Percentiles rank a stretch among this genome's conserved stretches.
phyloP scores from a whole-genome alignment of 1,140 invertebrate species.

The Nasonia longicornis region DNA sequence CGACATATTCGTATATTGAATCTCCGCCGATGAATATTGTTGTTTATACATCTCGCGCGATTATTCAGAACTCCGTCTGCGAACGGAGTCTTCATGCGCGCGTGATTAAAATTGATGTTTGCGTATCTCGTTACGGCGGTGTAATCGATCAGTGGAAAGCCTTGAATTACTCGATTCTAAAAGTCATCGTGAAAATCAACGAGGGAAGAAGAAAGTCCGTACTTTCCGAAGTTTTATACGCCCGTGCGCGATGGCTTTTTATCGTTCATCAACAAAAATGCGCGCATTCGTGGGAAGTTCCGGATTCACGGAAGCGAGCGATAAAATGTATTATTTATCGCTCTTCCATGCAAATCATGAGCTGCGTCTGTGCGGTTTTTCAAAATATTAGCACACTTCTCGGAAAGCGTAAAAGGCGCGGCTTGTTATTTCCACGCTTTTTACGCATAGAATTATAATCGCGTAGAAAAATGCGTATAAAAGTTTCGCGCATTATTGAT shows the following conservation, averaged over 20 bases:
- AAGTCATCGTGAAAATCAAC: neutral
- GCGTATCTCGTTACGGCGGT: neutral
- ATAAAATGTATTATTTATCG: neutral
- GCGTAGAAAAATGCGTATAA: neutral
- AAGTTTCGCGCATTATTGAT: neutral
- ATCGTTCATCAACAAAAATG: neutral
- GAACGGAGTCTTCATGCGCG: neutral
- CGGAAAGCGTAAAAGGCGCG: constrained; percentile 22
- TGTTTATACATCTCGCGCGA: too few relatives aligned
- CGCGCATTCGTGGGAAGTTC: neutral
- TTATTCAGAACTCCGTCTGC: too few relatives aligned
- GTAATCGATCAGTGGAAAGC: constrained; percentile 2
- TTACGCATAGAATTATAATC: neutral
- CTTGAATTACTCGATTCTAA: neutral
- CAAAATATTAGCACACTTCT: constrained; percentile 21
- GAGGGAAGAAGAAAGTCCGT: neutral
- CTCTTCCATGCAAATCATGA: neutral
- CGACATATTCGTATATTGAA: neutral
- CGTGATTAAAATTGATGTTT: neutral
- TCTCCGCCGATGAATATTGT: too few relatives aligned
- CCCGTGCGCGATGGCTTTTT: neutral
- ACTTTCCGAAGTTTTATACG: neutral
- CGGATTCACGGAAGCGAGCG: neutral
- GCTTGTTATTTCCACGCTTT: constrained; percentile 26
- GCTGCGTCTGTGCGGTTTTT: neutral